Percentiles rank a stretch among this genome's conserved stretches.
Evolutionary conservation across 1,140 invertebrate species (phyloP).

Genomic region (Aphis gossypii): DNA sequence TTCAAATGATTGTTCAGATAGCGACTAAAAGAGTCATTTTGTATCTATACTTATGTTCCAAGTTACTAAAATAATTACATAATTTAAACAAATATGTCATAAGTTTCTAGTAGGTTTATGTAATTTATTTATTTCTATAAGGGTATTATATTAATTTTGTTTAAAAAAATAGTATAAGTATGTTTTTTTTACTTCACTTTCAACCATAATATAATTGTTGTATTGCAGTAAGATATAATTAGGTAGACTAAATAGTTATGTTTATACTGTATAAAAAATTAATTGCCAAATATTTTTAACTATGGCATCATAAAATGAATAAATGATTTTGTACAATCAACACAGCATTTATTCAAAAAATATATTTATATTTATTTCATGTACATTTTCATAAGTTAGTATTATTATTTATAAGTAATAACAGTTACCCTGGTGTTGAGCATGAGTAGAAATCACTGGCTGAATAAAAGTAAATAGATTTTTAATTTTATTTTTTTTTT

Average conservation of each 20-base stretch:
- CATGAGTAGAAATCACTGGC: constrained; percentile 83
- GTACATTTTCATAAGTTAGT: too few species aligned
- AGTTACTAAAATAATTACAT: neutral
- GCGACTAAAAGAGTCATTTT: neutral
- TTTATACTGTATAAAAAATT: neutral
- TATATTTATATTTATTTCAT: neutral
- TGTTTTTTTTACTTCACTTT: neutral
- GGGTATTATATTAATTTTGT: neutral
- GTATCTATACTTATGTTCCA: neutral
- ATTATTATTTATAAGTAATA: neutral
- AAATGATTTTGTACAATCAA: neutral
- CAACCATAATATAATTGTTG: neutral
- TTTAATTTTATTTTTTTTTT: neutral
- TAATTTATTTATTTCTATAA: neutral
- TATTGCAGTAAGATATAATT: neutral
- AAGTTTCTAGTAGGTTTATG: constrained; percentile 17
- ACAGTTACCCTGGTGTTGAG: constrained; percentile 63
- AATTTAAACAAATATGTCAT: neutral
- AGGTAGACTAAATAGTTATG: neutral
- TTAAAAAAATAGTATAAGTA: neutral
- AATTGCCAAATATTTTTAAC: neutral
- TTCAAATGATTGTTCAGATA: neutral
- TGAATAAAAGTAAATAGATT: constrained; percentile 64
- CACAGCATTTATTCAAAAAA: neutral
- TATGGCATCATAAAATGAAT: neutral